Conservation (phyloP, 64 coral and sea anemone genomes). For the Montipora cactus region DNA sequence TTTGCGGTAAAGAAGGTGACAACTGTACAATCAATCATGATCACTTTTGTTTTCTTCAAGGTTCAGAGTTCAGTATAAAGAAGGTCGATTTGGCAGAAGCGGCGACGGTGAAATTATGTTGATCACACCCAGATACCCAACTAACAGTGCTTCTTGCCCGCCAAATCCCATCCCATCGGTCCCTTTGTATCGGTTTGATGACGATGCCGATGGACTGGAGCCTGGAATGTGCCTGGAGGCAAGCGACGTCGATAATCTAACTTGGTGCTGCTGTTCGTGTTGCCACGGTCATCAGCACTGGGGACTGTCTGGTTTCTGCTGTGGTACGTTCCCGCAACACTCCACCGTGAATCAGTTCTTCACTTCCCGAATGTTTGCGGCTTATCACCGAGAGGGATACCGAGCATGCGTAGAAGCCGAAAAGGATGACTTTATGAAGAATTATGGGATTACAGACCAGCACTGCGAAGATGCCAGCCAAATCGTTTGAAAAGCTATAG, state of each 20-base stretch:
- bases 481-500: neutral
- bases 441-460: neutral
- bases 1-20: neutral
- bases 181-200: neutral
- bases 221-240: too few species aligned
- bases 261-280: too few species aligned
- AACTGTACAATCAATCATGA: neutral
- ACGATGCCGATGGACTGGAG: conserved; percentile 10
- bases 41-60: neutral
- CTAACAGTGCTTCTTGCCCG: conserved; percentile 23
- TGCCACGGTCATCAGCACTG: neutral
- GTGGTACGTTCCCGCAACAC: conserved; percentile 52
- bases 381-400: neutral
- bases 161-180: conserved; percentile 7
- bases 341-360: conserved; percentile 30
- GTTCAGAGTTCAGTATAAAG: conserved; percentile 76
- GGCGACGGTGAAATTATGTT: neutral
- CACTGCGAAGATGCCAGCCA: neutral
- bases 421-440: neutral
- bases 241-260: too few species aligned
- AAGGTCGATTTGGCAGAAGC: neutral
- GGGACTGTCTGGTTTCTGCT: conserved; percentile 34
- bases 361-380: too few species aligned
- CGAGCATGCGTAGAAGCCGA: conserved; percentile 21
- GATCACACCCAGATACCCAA: neutral